Base-by-base conservation (phyloP, 2,888 invertebrate genomes). In the Abscondita cerata region DNA sequence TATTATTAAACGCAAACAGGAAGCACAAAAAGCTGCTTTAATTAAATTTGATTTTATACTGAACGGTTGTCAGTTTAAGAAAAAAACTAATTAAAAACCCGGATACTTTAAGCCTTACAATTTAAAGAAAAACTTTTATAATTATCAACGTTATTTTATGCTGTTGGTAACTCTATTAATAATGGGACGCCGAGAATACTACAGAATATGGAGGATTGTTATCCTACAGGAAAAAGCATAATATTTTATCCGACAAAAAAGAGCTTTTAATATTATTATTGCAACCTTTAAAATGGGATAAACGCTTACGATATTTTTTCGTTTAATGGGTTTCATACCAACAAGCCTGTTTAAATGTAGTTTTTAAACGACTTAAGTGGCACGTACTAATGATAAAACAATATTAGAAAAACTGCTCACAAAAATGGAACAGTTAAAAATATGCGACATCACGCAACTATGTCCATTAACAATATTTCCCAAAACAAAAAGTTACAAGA, bases 391-490 rank as follows among this genome's bases (percentile, higher is more conserved):
- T 58, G 62, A 52, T 41, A 31, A 57, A 62, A 62, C 53, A 62
- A 36, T 52, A 62, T n/a, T n/a, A n/a, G n/a, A n/a, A n/a, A 61
- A 62, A 53, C 52, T 52, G 52, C 55, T 53, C 53, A 47, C 50
- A n/a, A n/a, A n/a, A n/a, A n/a, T n/a, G n/a, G n/a, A n/a, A n/a
- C n/a, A n/a, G n/a, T n/a, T n/a, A n/a, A n/a, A n/a, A n/a, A n/a
- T n/a, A n/a, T n/a, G n/a, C n/a, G n/a, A n/a, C 34, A 55, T 44
- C 62, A 62, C 62, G 62, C 62, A 62, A 62, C 53, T 38, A 53
- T 20, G 47, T 31, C n/a, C 62, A 50, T 62, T 62, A 61, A 56
- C 38, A 25, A 6, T 25, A 25, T 25, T 25, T 25, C n/a, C n/a
- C n/a, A n/a, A n/a, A n/a, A n/a, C n/a, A n/a, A n/a, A n/a, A n/a